These are phyloP conservation scores for Microplitis demolitor DNA, from an alignment of 1,140 invertebrate species.

Conservation along the genomic window DNA sequence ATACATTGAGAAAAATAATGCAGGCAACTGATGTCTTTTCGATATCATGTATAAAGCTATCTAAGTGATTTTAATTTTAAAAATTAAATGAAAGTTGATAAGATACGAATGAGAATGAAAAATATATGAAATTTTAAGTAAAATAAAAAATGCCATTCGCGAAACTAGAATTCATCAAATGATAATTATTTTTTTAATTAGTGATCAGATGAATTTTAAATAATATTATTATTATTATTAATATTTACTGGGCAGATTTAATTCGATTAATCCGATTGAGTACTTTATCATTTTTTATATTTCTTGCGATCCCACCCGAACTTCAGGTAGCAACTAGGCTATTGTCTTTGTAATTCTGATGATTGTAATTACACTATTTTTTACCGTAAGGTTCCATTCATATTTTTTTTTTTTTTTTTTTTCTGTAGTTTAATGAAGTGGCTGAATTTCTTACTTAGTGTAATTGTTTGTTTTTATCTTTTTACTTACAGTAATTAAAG, in stretches of 20 bases:
- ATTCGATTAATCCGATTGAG: constrained; percentile 17
- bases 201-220: too few species aligned
- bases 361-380: constrained; percentile 42
- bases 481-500: constrained; percentile 34
- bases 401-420: constrained; percentile 42
- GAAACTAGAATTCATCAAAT: too few species aligned
- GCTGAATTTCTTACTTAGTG: constrained; percentile 51
- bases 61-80: constrained; percentile 60
- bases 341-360: constrained; percentile 57
- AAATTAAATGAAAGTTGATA: constrained; percentile 43
- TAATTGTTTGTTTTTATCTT: constrained; percentile 57
- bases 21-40: too few species aligned
- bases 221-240: too few species aligned
- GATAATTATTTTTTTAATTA: too few species aligned
- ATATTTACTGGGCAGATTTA: constrained; percentile 20
- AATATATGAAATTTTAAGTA: constrained; percentile 24
- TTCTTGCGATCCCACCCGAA: constrained; percentile 44
- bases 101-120: constrained; percentile 36
- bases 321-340: constrained; percentile 49
- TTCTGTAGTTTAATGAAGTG: constrained; percentile 48
- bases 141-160: background rate
- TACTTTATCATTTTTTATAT: constrained; percentile 18
- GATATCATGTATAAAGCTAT: constrained; percentile 60
- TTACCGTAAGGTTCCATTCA: constrained; percentile 48
- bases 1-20: too few species aligned